These are phyloP conservation scores for Herpetotheres cachinnans DNA, from an alignment of 2,113 vertebrate genomes.

Conservation along the genomic window DNA sequence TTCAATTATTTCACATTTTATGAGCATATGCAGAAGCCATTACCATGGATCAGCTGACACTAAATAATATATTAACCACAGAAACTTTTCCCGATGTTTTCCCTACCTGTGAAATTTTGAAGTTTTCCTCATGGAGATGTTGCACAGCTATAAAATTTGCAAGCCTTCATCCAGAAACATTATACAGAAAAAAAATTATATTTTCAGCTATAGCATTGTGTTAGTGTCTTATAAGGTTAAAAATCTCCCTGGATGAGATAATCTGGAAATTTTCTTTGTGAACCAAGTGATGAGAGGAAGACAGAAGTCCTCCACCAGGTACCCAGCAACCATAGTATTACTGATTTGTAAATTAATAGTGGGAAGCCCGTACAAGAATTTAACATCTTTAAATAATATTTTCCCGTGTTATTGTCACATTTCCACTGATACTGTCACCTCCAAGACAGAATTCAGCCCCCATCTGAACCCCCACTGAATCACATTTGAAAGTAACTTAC, in stretches of 20 bases:
- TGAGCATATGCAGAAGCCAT: background rate
- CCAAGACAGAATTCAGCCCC: background rate
- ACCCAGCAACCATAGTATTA: background rate
- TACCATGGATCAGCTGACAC: background rate
- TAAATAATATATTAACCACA: background rate
- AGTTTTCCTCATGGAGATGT: background rate
- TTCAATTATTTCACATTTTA: conserved; percentile 35
- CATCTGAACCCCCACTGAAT: background rate
- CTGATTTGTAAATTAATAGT: background rate
- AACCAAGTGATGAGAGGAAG: background rate
- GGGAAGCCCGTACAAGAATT: background rate
- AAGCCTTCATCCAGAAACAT: background rate
- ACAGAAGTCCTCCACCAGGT: background rate
- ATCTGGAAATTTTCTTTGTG: background rate
- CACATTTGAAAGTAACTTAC: background rate
- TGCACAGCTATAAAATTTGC: background rate
- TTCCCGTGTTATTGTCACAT: background rate
- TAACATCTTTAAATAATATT: background rate
- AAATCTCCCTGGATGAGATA: background rate
- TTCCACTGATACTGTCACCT: background rate
- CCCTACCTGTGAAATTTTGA: background rate
- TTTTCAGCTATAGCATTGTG: background rate
- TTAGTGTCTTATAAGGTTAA: background rate
- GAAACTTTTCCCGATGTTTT: background rate
- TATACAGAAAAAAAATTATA: background rate